These are phyloP conservation scores for Dicrostonyx torquatus DNA, from an alignment of 2,797 vertebrate genomes.

Conservation along the genomic window DNA sequence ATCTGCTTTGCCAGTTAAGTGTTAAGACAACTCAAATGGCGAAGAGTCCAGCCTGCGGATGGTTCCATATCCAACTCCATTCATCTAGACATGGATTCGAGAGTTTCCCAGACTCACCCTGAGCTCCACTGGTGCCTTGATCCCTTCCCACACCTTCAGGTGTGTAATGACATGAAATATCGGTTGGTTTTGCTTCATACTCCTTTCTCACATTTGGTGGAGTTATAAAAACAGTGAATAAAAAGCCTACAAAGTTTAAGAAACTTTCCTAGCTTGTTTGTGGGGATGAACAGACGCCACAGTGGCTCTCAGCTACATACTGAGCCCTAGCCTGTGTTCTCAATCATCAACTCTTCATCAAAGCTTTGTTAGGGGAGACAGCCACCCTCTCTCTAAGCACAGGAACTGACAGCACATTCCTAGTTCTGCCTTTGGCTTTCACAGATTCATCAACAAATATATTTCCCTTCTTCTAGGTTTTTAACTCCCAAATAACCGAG, in stretches of 20 bases:
- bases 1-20: not conserved
- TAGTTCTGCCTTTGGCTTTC: not conserved
- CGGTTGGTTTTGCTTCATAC: not conserved
- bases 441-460: not conserved
- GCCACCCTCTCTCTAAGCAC: not conserved
- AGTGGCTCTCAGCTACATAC: not conserved
- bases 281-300: too few species aligned
- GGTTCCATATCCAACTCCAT: not conserved
- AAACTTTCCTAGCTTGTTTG: not conserved
- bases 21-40: not conserved
- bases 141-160: too few species aligned
- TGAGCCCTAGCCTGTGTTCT: accelerated
- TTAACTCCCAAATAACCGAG: not conserved
- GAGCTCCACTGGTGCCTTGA: not conserved
- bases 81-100: not conserved
- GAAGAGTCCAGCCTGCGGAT: not conserved
- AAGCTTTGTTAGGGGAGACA: not conserved
- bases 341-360: accelerated
- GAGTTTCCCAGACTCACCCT: not conserved
- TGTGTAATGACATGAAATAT: not conserved
- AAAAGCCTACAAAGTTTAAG: not conserved
- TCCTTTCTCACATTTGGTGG: not conserved
- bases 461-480: not conserved
- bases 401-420: accelerated
- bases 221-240: not conserved